Conservation (phyloP, 2,113 vertebrate genomes). For the Heterocephalus glaber region DNA sequence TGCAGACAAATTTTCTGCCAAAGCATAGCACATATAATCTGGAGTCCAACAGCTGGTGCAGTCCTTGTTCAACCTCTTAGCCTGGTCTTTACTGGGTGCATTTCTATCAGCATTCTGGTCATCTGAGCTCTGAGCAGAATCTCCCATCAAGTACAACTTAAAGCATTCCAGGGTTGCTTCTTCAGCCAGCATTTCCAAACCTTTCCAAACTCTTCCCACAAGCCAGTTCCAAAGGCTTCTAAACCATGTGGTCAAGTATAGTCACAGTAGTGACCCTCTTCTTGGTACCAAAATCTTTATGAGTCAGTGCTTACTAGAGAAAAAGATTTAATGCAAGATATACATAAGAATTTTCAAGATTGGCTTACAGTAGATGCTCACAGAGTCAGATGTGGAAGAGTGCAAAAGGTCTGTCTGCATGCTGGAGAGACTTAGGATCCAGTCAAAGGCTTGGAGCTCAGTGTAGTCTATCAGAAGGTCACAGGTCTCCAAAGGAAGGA, state of each 20-base stretch:
- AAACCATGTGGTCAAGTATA: background rate
- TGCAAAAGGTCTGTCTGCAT: background rate
- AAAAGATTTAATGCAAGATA: background rate
- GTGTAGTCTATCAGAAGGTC: background rate
- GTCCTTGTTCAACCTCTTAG: background rate
- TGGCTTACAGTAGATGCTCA: background rate
- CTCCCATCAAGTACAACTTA: background rate
- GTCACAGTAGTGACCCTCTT: background rate
- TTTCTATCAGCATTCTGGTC: background rate
- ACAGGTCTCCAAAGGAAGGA: no score
- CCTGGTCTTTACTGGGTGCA: background rate
- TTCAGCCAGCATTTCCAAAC: background rate
- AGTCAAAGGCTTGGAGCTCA: background rate
- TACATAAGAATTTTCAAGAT: background rate
- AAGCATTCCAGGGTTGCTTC: background rate
- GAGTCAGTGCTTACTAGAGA: background rate
- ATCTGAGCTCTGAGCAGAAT: background rate
- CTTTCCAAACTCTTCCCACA: background rate
- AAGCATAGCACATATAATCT: background rate
- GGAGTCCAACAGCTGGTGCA: background rate
- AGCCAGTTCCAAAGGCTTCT: no score
- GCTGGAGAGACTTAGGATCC: background rate
- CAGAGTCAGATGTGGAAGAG: background rate
- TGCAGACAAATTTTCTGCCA: background rate
- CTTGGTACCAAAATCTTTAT: background rate